A percentile compares a stretch with the other conserved stretches of the same genome.
phyloP scores from a whole-genome alignment of 1,140 invertebrate species.

The Hyles vespertilio region DNA sequence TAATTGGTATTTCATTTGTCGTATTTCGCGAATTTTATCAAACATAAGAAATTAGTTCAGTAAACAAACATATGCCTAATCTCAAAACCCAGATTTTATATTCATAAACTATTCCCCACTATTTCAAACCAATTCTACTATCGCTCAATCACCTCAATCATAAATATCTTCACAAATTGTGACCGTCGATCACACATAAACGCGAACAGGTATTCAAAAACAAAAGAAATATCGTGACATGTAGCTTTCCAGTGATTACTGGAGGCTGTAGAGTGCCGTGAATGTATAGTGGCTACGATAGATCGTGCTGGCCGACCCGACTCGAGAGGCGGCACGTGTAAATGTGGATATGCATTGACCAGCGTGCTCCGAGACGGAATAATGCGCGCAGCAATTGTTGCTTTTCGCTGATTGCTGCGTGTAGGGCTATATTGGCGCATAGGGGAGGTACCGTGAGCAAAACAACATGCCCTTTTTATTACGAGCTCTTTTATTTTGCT shows the following conservation, averaged over 20 bases:
- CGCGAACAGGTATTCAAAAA: no score
- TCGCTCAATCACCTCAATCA: no score
- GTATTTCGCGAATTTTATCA: not conserved
- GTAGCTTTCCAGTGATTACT: no score
- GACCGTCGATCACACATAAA: no score
- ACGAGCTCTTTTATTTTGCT: not conserved
- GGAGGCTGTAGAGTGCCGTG: no score
- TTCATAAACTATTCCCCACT: no score
- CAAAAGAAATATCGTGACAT: no score
- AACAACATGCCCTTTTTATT: not conserved
- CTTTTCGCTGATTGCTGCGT: slow-evolving; percentile 36
- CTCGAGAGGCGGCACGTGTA: not conserved
- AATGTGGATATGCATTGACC: slow-evolving; percentile 3
- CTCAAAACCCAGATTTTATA: no score
- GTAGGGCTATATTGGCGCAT: slow-evolving; percentile 18
- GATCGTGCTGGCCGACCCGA: no score
- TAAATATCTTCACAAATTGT: no score
- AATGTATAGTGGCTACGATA: not conserved
- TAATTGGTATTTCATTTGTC: not conserved
- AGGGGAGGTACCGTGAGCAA: slow-evolving; percentile 26
- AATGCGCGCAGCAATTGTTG: slow-evolving; percentile 34
- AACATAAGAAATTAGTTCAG: not conserved
- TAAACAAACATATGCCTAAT: not conserved
- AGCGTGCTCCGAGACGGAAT: slow-evolving; percentile 16
- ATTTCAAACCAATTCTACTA: no score